Evolutionary conservation across 2,797 vertebrate species (phyloP), one percentile per base, ranked within the genome.

Genomic region (Avahi laniger): DNA sequence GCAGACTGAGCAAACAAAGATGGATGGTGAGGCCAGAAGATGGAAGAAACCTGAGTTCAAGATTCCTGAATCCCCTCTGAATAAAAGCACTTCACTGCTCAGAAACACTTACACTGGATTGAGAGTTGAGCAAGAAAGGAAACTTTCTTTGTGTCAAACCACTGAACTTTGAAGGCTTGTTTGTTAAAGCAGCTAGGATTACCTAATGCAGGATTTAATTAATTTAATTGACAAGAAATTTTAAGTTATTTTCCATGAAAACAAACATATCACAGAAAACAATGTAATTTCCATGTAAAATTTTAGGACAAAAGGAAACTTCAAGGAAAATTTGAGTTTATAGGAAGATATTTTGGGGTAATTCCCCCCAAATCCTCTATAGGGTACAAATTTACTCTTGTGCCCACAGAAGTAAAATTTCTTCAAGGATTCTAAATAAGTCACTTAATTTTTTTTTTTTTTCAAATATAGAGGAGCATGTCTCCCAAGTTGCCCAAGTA

Each of bases 351-450:
- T 91, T 92, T 94, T 28, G 28, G 67, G 50, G 57, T 82, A 65
- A 96, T 26, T 91, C 94, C 33, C 63, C 57, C 35, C 28, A 82
- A 94, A 70, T 89, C 48, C 41, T 89, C 65, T 63, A 26, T 9
- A 75, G 57, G 57, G n/a, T 75, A 96, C 33, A 94, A 48, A 92
- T 86, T 69, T 75, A 91, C 67, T 86, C 52, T 70, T 89, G 38
- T 91, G 38, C 18, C 63, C 91, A 10, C 24, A 92, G n/a, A 87
- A 93, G 17, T 72, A 93, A 35, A 72, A 75, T 93, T 96, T 95
- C 57, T 65, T 89, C n/a, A 94, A 96, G 67, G 94, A 76, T 67
- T 93, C 46, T 94, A 83, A 96, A 67, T 72, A 83, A 95, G 43
- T 22, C 73, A 76, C 30, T 88, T 52, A 75, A 76, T 82, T 76